Evolutionary conservation across 1,140 invertebrate genomes (phyloP), one percentile per base, ranked within the genome.

Genomic region (Platyura marginata): DNA sequence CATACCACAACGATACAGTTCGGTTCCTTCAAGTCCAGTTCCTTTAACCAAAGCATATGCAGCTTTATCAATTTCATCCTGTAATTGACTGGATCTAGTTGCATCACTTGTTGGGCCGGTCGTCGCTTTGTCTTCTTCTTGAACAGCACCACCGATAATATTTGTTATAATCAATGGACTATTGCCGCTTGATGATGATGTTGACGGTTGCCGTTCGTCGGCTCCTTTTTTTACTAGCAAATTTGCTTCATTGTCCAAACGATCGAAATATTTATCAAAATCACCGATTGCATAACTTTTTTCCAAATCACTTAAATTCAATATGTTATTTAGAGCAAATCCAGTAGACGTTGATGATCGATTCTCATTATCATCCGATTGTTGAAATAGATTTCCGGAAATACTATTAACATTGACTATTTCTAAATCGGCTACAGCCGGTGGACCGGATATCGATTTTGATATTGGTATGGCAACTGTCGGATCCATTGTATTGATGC

Each of bases 1-100:
- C 41, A 62, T 64, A 0, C 66, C 67, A 49, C 71, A 73, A 32
- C 50, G 61, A 42, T 64, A 72, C 1, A 74, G 51, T 1, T 63
- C 52, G 3, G 39, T 35, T 4, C 64, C 66, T 19, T n/a, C 13
- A 3, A 58, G 46, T 2, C 64, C 64, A 1, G 58, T 63, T 32
- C 59, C 43, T 40, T 55, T 59, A 3, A 65, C 33, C 3, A 36
- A n/a, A 18, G 3, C 33, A 8, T 21, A 9, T 5, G 42, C 42
- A 20, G 42, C 33, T 22, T 36, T 15, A 38, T 38, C 36, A 18
- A 38, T 18, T 21, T 38, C 36, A 18, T 20, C 4, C 19, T 38
- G 36, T 13, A 38, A 11, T 29, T 8, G 13, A 29, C 13, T 13
- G 6, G 25, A 8, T 29, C 25, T 29, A 29, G 25, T 29, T 13